Conservation (phyloP, 2,113 vertebrate species). For the Siniperca chuatsi region DNA sequence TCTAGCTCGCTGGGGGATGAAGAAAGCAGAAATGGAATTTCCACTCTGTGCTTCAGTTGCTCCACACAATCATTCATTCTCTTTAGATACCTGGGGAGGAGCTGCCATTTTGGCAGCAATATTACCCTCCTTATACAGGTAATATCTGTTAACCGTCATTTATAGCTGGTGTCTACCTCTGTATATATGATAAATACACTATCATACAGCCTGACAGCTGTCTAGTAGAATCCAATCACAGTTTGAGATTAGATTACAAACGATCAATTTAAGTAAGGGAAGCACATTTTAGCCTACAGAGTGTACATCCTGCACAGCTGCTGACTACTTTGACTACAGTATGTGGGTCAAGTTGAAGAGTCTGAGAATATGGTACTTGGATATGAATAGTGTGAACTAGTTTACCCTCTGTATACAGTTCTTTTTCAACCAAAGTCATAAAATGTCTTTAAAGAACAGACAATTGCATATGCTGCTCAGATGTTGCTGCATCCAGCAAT, state of each 20-base stretch:
- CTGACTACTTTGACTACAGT: background rate
- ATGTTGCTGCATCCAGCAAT: background rate
- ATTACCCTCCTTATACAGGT: background rate
- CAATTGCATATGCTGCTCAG: background rate
- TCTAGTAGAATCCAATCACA: background rate
- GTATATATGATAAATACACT: background rate
- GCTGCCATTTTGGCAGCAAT: background rate
- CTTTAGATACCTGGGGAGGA: background rate
- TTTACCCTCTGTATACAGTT: background rate
- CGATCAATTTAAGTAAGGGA: background rate
- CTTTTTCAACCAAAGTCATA: background rate
- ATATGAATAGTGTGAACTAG: background rate
- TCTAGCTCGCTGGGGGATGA: no score
- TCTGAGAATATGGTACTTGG: background rate
- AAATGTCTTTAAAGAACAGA: background rate
- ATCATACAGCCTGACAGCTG: background rate
- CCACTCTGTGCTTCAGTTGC: background rate
- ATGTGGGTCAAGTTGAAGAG: background rate
- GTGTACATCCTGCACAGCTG: background rate
- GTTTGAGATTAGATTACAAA: slow-evolving; percentile 12
- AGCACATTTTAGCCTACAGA: background rate
- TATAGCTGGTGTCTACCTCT: background rate
- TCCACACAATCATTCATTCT: background rate
- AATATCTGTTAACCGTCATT: background rate
- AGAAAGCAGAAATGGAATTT: background rate